Percentiles rank a stretch among this genome's conserved stretches.
phyloP scores from a whole-genome alignment of 2,797 vertebrate species.

The Dendrocincla tyrannina region DNA sequence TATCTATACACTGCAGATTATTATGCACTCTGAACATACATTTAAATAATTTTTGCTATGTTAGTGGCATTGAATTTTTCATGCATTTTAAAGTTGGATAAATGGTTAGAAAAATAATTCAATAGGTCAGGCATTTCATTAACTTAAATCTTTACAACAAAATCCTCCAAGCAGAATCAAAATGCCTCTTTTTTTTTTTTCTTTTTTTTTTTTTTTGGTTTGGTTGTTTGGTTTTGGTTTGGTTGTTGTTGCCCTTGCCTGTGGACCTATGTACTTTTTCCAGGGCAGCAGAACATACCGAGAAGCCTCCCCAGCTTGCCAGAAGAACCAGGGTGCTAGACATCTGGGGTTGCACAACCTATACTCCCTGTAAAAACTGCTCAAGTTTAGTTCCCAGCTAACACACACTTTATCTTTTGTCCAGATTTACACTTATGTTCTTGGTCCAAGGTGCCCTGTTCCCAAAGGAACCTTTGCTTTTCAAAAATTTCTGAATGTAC shows the following conservation, averaged over 20 bases:
- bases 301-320: not conserved
- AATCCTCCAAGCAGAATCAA: constrained; percentile 5
- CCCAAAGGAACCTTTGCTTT: not conserved
- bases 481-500: not conserved
- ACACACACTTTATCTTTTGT: not conserved
- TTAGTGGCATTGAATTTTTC: constrained; percentile 30
- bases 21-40: constrained; percentile 27
- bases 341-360: not conserved
- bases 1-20: constrained; percentile 15
- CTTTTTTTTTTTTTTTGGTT: not conserved
- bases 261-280: not conserved
- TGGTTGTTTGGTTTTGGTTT: no score
- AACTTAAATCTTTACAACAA: constrained; percentile 42
- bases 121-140: constrained; percentile 31
- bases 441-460: not conserved
- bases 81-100: constrained; percentile 41
- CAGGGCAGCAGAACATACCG: not conserved
- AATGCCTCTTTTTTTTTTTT: not conserved
- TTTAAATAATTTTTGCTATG: constrained; percentile 14
- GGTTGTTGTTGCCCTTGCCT: not conserved
- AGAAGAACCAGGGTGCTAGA: not conserved
- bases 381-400: not conserved
- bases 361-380: not conserved
- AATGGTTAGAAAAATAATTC: constrained; percentile 52
- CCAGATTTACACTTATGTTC: not conserved